These are phyloP conservation scores for Lepidostoma basale DNA, from an alignment of 1,140 invertebrate genomes.

Conservation along the genomic window DNA sequence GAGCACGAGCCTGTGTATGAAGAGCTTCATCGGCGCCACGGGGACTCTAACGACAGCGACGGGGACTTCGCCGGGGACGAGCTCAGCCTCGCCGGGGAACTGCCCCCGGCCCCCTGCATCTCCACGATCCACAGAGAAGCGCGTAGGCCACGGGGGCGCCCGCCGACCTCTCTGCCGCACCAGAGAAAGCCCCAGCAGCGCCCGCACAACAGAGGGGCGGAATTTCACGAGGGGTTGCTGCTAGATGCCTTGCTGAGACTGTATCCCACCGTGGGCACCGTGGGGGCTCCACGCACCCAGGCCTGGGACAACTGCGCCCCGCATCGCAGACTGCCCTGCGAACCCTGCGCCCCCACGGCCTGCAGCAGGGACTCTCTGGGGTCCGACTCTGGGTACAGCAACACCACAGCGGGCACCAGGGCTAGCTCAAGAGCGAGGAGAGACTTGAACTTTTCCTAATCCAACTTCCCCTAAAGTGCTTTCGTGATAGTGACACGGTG, in stretches of 20 bases:
- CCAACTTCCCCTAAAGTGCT: too few relatives aligned
- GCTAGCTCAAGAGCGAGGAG: slow-evolving; percentile 52
- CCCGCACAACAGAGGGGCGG: slow-evolving; percentile 54
- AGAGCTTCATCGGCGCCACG: slow-evolving; percentile 54
- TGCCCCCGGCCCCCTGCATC: slow-evolving; percentile 49
- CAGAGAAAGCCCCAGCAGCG: slow-evolving; percentile 54
- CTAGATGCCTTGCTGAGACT: slow-evolving; percentile 64
- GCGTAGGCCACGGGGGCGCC: slow-evolving; percentile 51
- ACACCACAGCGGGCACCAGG: slow-evolving; percentile 62
- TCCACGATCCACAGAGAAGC: slow-evolving; percentile 48
- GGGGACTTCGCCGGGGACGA: slow-evolving; percentile 61
- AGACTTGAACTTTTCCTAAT: slow-evolving; percentile 41
- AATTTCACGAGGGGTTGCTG: slow-evolving; percentile 63
- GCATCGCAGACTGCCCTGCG: slow-evolving; percentile 52
- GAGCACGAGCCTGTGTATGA: slow-evolving; percentile 57
- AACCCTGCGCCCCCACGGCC: slow-evolving; percentile 53
- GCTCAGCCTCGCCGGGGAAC: slow-evolving; percentile 58
- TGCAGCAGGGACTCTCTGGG: slow-evolving; percentile 57
- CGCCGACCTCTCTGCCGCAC: slow-evolving; percentile 53
- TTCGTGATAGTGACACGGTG: too few relatives aligned
- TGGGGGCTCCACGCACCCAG: slow-evolving; percentile 50
- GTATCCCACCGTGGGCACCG: slow-evolving; percentile 63
- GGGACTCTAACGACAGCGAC: slow-evolving; percentile 56
- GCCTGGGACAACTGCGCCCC: slow-evolving; percentile 48
- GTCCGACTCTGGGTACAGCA: slow-evolving; percentile 65